phyloP scores from a whole-genome alignment of 2,888 invertebrate species.

The Phymatocera aterrima region DNA sequence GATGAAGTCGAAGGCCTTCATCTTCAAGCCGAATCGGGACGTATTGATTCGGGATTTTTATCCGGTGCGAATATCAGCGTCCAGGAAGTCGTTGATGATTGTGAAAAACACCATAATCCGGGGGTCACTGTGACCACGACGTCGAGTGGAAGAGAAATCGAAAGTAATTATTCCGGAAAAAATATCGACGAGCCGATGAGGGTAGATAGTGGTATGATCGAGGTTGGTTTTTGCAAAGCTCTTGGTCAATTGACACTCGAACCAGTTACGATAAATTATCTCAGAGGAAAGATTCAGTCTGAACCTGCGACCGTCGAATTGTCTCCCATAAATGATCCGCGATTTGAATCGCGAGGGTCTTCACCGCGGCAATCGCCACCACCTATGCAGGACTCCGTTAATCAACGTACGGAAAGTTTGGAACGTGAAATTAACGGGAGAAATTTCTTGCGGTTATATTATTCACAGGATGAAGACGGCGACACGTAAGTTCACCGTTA shows the following conservation, averaged over 20 bases:
- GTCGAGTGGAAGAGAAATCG: not conserved
- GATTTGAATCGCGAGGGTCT: not conserved
- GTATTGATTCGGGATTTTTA: slow-evolving; percentile 68
- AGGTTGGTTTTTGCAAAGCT: slow-evolving; percentile 79
- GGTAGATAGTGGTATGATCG: slow-evolving; percentile 82
- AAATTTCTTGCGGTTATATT: slow-evolving; percentile 80
- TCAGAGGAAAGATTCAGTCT: slow-evolving; percentile 56
- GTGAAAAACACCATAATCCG: too few relatives aligned
- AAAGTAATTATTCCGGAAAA: not conserved
- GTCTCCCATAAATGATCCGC: slow-evolving; percentile 51
- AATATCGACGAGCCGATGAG: slow-evolving; percentile 72
- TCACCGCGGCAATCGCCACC: not conserved
- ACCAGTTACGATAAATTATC: slow-evolving; percentile 70
- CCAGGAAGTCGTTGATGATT: not conserved
- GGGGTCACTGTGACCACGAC: not conserved
- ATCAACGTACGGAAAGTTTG: not conserved
- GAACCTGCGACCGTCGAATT: slow-evolving; percentile 60
- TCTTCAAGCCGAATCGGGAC: slow-evolving; percentile 55
- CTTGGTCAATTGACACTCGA: slow-evolving; percentile 79
- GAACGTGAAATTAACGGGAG: not conserved
- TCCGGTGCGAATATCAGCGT: slow-evolving; percentile 56
- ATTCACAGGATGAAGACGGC: slow-evolving; percentile 88
- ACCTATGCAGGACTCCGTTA: not conserved
- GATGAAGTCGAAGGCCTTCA: slow-evolving; percentile 51
- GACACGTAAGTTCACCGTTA: slow-evolving; percentile 87